A percentile compares a stretch with the other conserved stretches of the same genome.
These are phyloP conservation scores for Carassius gibelio DNA, from an alignment of 2,113 vertebrate species.

Conservation along the genomic window DNA sequence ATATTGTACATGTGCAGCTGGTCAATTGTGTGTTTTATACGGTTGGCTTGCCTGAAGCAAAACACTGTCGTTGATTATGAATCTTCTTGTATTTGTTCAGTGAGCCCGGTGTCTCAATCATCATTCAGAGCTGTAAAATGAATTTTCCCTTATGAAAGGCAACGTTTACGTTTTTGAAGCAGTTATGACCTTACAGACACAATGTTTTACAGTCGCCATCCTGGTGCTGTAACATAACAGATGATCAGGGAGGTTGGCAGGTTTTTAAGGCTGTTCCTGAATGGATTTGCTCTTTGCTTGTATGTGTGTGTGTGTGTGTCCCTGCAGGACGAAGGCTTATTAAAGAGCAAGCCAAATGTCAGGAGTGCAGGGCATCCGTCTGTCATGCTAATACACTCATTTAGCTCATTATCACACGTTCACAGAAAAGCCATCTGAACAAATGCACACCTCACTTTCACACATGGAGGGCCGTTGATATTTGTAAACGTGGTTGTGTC, in stretches of 20 bases:
- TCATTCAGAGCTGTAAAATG: not conserved
- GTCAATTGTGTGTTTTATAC: constrained; percentile 3
- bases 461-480: constrained; percentile 22
- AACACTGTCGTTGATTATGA: constrained; percentile 19
- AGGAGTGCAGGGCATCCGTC: constrained; percentile 50
- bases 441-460: constrained; percentile 32
- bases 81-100: constrained; percentile 1
- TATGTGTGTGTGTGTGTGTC: not conserved
- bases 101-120: not conserved
- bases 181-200: not conserved
- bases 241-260: constrained; percentile 10
- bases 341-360: constrained; percentile 60
- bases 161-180: not conserved
- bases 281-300: constrained; percentile 20
- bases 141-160: not conserved
- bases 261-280: constrained; percentile 3
- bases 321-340: constrained; percentile 49
- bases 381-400: constrained; percentile 49
- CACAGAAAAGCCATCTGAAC: constrained; percentile 26
- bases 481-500: constrained; percentile 1
- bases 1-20: constrained; percentile 11
- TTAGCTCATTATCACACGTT: constrained; percentile 45
- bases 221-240: not conserved
- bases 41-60: constrained; percentile 17
- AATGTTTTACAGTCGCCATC: constrained; percentile 5